A percentile compares a stretch with the other conserved stretches of the same genome.
Conservation (phyloP, 2,797 vertebrate species). For the Carapus acus region DNA sequence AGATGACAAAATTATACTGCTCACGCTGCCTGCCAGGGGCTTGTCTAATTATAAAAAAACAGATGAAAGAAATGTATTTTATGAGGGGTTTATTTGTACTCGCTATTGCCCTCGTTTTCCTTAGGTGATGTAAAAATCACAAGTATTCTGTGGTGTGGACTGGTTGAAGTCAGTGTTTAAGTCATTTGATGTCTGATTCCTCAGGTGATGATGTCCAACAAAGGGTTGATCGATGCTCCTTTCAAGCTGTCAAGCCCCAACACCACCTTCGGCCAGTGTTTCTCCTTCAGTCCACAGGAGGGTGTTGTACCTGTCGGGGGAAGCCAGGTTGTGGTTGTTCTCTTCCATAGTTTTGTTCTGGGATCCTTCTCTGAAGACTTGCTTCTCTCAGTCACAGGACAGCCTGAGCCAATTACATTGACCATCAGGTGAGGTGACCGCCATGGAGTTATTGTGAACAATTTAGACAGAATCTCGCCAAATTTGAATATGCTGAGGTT, state of each 20-base stretch:
- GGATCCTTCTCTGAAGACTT: slow-evolving; percentile 79
- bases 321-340: slow-evolving; percentile 70
- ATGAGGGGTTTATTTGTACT: no score
- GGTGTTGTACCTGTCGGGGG: slow-evolving; percentile 69
- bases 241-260: slow-evolving; percentile 67
- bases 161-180: neutral
- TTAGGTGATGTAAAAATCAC: no score
- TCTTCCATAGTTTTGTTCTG: slow-evolving; percentile 70
- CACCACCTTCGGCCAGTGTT: slow-evolving; percentile 70
- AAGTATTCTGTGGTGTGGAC: no score
- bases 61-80: no score
- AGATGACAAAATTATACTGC: no score
- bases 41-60: no score
- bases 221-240: slow-evolving; percentile 75
- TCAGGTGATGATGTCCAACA: slow-evolving; percentile 77
- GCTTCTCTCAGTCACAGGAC: slow-evolving; percentile 68
- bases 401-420: slow-evolving; percentile 64
- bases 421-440: slow-evolving; percentile 67
- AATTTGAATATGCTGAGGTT: no score
- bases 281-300: slow-evolving; percentile 74
- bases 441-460: neutral
- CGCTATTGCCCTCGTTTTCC: no score
- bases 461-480: no score
- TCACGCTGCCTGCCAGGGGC: no score
- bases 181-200: slow-evolving; percentile 5